Conservation (phyloP, 30 jellyfish, hydroid and myxozoan genomes). For the Pelagia noctiluca region DNA sequence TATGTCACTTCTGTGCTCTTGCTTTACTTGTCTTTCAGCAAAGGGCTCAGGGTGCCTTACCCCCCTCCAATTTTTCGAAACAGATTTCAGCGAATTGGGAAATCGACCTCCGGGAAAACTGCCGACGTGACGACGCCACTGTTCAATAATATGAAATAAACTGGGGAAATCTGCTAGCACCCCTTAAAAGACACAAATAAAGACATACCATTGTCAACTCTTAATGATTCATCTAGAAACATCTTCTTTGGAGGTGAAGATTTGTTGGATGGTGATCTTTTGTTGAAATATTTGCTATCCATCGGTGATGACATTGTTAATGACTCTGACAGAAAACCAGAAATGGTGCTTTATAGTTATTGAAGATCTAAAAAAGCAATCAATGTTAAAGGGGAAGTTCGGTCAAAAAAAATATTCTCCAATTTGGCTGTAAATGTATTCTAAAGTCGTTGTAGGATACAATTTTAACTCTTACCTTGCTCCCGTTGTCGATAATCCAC, state of each 20-base stretch:
- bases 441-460: too few relatives aligned
- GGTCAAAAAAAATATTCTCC: too few relatives aligned
- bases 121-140: neutral
- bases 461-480: too few relatives aligned
- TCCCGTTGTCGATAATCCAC: too few relatives aligned
- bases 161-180: neutral
- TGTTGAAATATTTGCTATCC: constrained; percentile 58
- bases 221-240: constrained; percentile 18
- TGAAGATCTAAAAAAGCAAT: neutral
- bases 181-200: neutral
- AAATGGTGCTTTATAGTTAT: neutral
- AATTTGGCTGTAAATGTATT: too few relatives aligned
- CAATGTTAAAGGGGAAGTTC: too few relatives aligned
- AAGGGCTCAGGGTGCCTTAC: neutral
- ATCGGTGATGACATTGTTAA: constrained; percentile 67
- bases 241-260: constrained; percentile 28
- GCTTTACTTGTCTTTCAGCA: neutral
- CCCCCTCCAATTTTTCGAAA: neutral
- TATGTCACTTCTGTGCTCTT: neutral
- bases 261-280: constrained; percentile 16
- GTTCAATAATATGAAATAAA: neutral
- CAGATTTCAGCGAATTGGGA: too few relatives aligned
- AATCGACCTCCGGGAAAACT: neutral
- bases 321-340: neutral
- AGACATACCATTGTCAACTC: constrained; percentile 34